Evolutionary conservation across 2,113 vertebrate species (phyloP), one percentile per base, ranked within the genome.

Genomic region (Regulus satrapa): DNA sequence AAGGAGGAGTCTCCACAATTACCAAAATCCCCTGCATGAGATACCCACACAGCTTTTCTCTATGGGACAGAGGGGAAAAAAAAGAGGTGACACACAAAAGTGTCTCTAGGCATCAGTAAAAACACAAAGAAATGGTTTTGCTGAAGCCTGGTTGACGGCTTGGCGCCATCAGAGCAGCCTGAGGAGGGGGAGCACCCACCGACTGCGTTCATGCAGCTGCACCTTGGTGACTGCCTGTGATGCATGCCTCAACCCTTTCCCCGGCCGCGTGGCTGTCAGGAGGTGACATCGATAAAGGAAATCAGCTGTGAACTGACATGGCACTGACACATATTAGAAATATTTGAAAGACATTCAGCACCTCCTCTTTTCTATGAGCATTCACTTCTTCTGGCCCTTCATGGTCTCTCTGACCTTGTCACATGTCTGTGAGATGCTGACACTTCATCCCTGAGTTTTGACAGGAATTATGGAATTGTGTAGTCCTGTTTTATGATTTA

Each of bases 401-500:
- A 0, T 49, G 52, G 28, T 86, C 48, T 89, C 64, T 52, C 48
- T 75, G 89, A 86, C 90, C 88, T 92, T 93, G 78, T 62, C 78
- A 38, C 18, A 56, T 41, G 62, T 61, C 64, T 96, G 26, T 86
- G 73, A 56, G 68, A 64, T 41, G 20, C 86, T 94, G 68, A 75
- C 61, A 45, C 66, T 92, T 84, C 73, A 89, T 88, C 80, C 4
- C 1, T 87, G 89, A 94, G 52, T 87, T 92, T 91, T 64, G 80
- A 81, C 61, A 85, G 64, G 51, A 91, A 77, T 59, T 89, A 61
- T 5, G 43, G 58, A 74, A 89, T 92, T 91, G 80, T 67, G 77
- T 62, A 84, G 56, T 95, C 84, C 76, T 92, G 91, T 92, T 92
- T 94, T 85, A 92, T 85, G 41, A 95, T 95, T 96, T 95, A 91